Evolutionary conservation across 2,888 invertebrate genomes (phyloP).

Genomic region (Apodemia mormo): DNA sequence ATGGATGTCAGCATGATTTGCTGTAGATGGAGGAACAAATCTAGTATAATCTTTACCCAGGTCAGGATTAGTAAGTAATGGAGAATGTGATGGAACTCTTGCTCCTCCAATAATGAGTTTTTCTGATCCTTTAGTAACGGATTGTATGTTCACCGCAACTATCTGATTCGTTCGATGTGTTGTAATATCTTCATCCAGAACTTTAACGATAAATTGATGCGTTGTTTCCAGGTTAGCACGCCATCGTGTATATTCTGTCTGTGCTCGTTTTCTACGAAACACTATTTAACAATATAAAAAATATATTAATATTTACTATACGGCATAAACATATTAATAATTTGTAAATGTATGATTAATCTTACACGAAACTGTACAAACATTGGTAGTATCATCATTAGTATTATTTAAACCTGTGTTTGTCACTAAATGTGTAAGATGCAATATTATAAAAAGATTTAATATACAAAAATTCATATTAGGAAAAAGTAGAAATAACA

Average conservation of each 20-base stretch:
- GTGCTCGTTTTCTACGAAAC: slow-evolving; percentile 60
- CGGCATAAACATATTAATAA: not conserved
- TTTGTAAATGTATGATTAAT: not conserved
- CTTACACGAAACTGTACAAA: slow-evolving; percentile 46
- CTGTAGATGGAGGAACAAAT: slow-evolving; percentile 55
- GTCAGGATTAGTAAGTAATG: slow-evolving; percentile 35
- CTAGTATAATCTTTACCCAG: slow-evolving; percentile 57
- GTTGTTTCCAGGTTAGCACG: slow-evolving; percentile 53
- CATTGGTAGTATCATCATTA: slow-evolving; percentile 48
- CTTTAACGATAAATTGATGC: slow-evolving; percentile 69
- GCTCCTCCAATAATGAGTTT: slow-evolving; percentile 67
- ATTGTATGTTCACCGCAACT: slow-evolving; percentile 62
- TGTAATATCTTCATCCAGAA: slow-evolving; percentile 65
- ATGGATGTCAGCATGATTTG: slow-evolving; percentile 35
- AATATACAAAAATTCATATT: slow-evolving; percentile 67
- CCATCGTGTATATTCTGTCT: slow-evolving; percentile 68
- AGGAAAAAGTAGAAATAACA: slow-evolving; percentile 56
- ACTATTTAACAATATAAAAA: slow-evolving; percentile 39
- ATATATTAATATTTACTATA: not conserved
- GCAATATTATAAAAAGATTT: slow-evolving; percentile 57
- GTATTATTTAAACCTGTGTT: slow-evolving; percentile 48
- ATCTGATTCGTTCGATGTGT: slow-evolving; percentile 49
- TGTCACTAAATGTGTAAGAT: slow-evolving; percentile 56
- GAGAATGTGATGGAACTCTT: slow-evolving; percentile 46
- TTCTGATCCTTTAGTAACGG: slow-evolving; percentile 48